Conservation (phyloP, 2,888 invertebrate species). For the Scaptodrosophila latifasciaeformis region DNA sequence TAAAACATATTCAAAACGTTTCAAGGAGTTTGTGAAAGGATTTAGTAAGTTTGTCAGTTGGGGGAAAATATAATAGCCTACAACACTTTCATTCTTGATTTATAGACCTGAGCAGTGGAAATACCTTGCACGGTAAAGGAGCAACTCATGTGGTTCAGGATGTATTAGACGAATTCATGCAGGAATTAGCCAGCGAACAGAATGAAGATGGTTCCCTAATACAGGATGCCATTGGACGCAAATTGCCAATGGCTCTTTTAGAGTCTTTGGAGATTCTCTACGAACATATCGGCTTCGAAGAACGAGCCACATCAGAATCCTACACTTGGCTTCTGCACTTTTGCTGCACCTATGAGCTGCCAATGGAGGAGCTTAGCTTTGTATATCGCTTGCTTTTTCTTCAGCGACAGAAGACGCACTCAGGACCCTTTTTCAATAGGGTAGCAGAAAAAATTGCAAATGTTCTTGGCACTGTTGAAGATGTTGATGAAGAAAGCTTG, state of each 20-base stretch:
- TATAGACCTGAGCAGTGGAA: neutral
- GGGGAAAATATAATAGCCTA: no score
- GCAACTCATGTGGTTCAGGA: conserved; percentile 61
- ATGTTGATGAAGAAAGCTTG: conserved; percentile 29
- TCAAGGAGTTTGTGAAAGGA: conserved; percentile 66
- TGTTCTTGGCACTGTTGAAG: conserved; percentile 61
- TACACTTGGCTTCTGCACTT: conserved; percentile 72
- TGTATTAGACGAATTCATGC: conserved; percentile 64
- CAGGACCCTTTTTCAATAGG: conserved; percentile 70
- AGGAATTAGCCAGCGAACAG: conserved; percentile 37
- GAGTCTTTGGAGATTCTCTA: conserved; percentile 71
- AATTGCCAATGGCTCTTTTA: conserved; percentile 59
- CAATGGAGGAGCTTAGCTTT: conserved; percentile 59
- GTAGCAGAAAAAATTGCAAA: conserved; percentile 67
- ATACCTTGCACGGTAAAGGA: conserved; percentile 35
- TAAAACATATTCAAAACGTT: conserved; percentile 64
- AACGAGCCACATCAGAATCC: conserved; percentile 66
- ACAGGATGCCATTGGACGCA: conserved; percentile 44
- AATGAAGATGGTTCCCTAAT: conserved; percentile 35
- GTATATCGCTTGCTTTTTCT: conserved; percentile 71
- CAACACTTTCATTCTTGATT: neutral
- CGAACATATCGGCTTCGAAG: conserved; percentile 64
- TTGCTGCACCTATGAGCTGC: conserved; percentile 63
- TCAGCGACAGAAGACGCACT: conserved; percentile 72
- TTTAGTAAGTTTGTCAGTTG: conserved; percentile 67